Evolutionary conservation across 2,797 vertebrate genomes (phyloP), one percentile per base, ranked within the genome.

Genomic region (Danio aesculapii): DNA sequence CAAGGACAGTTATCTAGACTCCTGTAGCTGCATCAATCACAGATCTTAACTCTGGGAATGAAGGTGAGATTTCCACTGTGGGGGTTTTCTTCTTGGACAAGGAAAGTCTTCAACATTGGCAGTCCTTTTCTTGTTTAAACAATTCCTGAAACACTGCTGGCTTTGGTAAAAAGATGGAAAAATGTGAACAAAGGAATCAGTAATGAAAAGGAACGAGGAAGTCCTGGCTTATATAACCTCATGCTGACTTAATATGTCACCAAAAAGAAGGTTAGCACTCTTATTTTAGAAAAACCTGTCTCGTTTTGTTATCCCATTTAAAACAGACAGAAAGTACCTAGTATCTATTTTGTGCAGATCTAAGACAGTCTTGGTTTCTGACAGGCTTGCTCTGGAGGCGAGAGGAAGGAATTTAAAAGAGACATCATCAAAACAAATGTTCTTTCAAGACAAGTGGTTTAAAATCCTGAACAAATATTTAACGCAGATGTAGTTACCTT

Each of bases 1-100:
- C 39, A 16, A 10, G 59, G 63, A 70, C 53, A 30, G 80, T 74
- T 70, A 82, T 82, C 72, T 82, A 57, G 49, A 84, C 72, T 69
- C 58, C 59, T 43, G 58, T 11, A 52, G 19, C 39, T 12, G 16
- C 53, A 75, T 81, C 75, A 78, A 77, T 83, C 84, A 80, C 14
- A 39, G 67, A 66, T 73, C 66, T 30, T 61, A 55, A 75, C 67
- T 62, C 66, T 44, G 13, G 39, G 49, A 75, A 77, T 49, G 58
- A 79, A 58, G 58, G 77, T 11, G 9, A 72, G 64, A 71, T 59
- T 21, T 81, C 46, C 52, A 74, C 57, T 78, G 77, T 70, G 49
- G 9, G 47, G 8, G 69, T 69, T 55, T 74, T 55, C 59, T 75
- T 53, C 39, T 61, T 16, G 47, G 57, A 69, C 53, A 55, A 30